These are phyloP conservation scores for Yponomeuta malinellus DNA, from an alignment of 2,888 invertebrate species.

Conservation along the genomic window DNA sequence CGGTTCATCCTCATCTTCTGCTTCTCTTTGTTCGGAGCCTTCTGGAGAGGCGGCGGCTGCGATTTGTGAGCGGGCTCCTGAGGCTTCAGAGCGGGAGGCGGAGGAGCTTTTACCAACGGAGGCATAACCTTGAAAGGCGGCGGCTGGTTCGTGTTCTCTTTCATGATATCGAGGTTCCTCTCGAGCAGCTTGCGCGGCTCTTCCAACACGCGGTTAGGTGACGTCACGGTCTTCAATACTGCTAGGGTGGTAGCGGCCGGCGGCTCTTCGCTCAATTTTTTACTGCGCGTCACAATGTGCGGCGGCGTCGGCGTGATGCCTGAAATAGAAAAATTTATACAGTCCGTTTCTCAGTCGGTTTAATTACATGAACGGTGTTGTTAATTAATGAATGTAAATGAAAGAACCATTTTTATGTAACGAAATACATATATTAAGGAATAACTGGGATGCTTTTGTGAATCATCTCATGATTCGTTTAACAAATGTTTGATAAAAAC, in stretches of 20 bases:
- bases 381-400: neutral
- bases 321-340: slow-evolving; percentile 58
- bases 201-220: slow-evolving; percentile 10
- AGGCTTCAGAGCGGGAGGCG: slow-evolving; percentile 17
- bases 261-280: slow-evolving; percentile 46
- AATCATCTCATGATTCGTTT: neutral
- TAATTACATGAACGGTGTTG: neutral
- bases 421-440: slow-evolving; percentile 10
- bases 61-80: slow-evolving; percentile 16
- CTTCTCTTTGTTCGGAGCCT: neutral
- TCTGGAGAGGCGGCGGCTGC: neutral
- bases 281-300: slow-evolving; percentile 61
- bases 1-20: slow-evolving; percentile 16
- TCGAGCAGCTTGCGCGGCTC: slow-evolving; percentile 15
- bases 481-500: slow-evolving; percentile 8
- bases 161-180: slow-evolving; percentile 24
- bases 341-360: slow-evolving; percentile 33
- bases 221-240: slow-evolving; percentile 12
- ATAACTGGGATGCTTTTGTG: neutral
- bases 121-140: slow-evolving; percentile 4
- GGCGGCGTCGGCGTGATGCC: slow-evolving; percentile 31
- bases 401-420: slow-evolving; percentile 6
- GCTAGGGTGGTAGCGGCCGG: slow-evolving; percentile 19
- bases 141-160: slow-evolving; percentile 20
- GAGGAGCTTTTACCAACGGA: slow-evolving; percentile 16